Conservation (phyloP, 2,797 vertebrate species). For the Perodicticus potto region DNA sequence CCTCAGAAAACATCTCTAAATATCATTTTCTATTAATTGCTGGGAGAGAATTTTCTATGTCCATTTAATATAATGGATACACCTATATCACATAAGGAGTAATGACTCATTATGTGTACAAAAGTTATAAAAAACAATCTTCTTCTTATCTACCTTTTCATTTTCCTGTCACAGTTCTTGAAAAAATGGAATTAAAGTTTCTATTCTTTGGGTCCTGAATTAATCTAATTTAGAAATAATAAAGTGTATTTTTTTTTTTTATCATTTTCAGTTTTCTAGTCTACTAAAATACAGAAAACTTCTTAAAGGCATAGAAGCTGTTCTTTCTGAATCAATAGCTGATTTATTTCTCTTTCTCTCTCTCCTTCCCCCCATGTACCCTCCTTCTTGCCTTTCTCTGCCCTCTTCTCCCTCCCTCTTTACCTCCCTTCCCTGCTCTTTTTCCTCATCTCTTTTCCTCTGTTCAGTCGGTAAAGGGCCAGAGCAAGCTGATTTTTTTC, state of each 20-base stretch:
- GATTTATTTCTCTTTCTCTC: neutral
- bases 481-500: neutral
- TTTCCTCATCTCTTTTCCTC: neutral
- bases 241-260: neutral
- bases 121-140: neutral
- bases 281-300: neutral
- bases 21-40: neutral
- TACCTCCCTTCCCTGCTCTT: neutral
- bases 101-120: neutral
- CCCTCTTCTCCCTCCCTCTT: too few relatives aligned
- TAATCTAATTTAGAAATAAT: neutral
- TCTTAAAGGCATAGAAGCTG: neutral
- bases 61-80: neutral
- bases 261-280: neutral
- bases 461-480: neutral
- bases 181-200: neutral
- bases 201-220: neutral
- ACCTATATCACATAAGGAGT: neutral
- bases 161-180: neutral
- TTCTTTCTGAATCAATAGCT: neutral
- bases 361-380: too few relatives aligned
- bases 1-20: neutral
- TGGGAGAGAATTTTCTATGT: neutral
- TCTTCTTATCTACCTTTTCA: neutral
- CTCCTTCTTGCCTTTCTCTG: too few relatives aligned